Conservation (phyloP, 2,888 invertebrate genomes). For the Phania funesta region DNA sequence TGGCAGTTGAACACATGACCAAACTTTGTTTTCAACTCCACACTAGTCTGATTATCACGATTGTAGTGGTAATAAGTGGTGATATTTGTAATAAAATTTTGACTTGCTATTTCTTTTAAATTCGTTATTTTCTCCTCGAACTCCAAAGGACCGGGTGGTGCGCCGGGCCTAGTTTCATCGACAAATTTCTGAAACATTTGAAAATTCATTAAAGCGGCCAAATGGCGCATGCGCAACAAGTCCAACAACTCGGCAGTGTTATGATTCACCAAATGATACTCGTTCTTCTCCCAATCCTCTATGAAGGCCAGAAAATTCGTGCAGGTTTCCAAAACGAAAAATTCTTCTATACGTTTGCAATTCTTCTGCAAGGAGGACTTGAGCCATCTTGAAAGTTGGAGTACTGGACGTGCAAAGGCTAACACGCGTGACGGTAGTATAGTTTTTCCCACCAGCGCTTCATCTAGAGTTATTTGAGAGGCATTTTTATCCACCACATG, state of each 20-base stretch:
- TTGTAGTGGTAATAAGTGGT: slow-evolving; percentile 80
- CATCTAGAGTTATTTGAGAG: slow-evolving; percentile 73
- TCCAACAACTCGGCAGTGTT: slow-evolving; percentile 73
- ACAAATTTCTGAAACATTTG: slow-evolving; percentile 78
- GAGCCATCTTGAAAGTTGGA: slow-evolving; percentile 77
- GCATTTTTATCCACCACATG: slow-evolving; percentile 75
- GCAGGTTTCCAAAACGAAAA: slow-evolving; percentile 75
- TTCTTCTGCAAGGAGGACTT: slow-evolving; percentile 76
- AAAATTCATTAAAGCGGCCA: slow-evolving; percentile 77
- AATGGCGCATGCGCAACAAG: slow-evolving; percentile 75
- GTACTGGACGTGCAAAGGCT: slow-evolving; percentile 75
- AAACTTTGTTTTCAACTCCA: slow-evolving; percentile 79
- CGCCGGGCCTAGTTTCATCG: slow-evolving; percentile 61
- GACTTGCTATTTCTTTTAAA: slow-evolving; percentile 77
- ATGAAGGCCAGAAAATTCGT: slow-evolving; percentile 77
- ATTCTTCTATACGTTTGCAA: slow-evolving; percentile 75
- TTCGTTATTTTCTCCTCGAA: slow-evolving; percentile 72
- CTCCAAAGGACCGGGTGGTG: slow-evolving; percentile 60
- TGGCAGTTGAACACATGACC: slow-evolving; percentile 79
- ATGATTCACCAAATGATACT: slow-evolving; percentile 69
- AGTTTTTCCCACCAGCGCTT: slow-evolving; percentile 74
- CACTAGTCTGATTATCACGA: slow-evolving; percentile 76
- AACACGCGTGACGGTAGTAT: slow-evolving; percentile 77
- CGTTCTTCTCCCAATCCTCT: slow-evolving; percentile 76
- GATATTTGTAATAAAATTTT: slow-evolving; percentile 78